phyloP scores from a whole-genome alignment of 2,113 vertebrate species.

The Piliocolobus tephrosceles region DNA sequence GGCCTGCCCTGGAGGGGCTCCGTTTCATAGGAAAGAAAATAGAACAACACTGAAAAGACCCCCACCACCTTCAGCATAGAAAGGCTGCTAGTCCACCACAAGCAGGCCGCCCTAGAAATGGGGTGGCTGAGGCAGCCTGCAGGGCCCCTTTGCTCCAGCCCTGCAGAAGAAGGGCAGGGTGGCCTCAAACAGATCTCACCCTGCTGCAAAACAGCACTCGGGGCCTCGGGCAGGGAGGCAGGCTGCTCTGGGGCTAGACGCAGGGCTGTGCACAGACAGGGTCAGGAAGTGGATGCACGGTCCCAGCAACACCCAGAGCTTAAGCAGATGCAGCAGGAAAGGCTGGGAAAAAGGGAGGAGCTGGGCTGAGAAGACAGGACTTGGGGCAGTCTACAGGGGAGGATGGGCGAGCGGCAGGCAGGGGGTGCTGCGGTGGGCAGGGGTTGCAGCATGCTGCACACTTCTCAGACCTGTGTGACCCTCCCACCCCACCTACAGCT shows the following conservation, averaged over 20 bases:
- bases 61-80: not conserved
- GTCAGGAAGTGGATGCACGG: not conserved
- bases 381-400: not conserved
- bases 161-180: not conserved
- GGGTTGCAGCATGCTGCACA: not conserved
- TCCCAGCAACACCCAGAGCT: not conserved
- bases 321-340: not conserved
- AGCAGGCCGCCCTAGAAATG: not conserved
- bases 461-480: not conserved
- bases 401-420: too few species aligned
- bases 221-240: not conserved
- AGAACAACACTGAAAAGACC: not conserved
- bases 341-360: not conserved
- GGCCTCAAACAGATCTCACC: not conserved
- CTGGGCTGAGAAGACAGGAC: not conserved
- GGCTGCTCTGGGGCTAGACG: too few species aligned
- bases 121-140: not conserved
- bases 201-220: not conserved
- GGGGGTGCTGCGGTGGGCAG: not conserved
- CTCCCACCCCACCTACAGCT: not conserved
- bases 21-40: not conserved
- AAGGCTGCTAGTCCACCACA: not conserved
- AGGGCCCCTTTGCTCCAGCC: not conserved
- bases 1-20: not conserved
- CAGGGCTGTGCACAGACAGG: not conserved